A percentile compares a stretch with the other conserved stretches of the same genome.
phyloP scores from a whole-genome alignment of 2,113 vertebrate genomes.

The Thalassarche chlororhynchos region DNA sequence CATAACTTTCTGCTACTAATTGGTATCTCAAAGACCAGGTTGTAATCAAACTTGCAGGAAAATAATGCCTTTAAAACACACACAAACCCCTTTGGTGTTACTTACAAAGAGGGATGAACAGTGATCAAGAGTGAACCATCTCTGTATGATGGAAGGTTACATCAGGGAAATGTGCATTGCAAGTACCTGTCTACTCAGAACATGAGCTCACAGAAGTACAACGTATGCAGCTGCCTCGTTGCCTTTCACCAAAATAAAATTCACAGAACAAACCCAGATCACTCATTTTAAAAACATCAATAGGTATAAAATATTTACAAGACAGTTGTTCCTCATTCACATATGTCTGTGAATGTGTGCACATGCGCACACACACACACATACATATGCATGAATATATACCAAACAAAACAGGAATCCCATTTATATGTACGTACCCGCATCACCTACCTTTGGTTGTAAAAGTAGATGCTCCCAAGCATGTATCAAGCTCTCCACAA shows the following conservation, averaged over 20 bases:
- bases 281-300: not conserved
- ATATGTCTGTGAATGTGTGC: fast-evolving
- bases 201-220: not conserved
- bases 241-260: not conserved
- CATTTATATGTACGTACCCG: not conserved
- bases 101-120: not conserved
- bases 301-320: not conserved
- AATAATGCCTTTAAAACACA: not conserved
- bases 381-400: fast-evolving
- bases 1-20: not conserved
- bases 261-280: not conserved
- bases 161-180: not conserved
- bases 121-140: not conserved
- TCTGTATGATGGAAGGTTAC: not conserved
- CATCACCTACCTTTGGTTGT: conserved; percentile 83
- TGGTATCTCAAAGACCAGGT: not conserved
- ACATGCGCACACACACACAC: too few relatives aligned
- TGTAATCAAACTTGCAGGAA: not conserved
- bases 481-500: conserved; percentile 96
- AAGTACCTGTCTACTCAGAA: not conserved
- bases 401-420: not conserved
- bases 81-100: not conserved
- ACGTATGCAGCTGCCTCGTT: fast-evolving
- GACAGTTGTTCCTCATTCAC: not conserved
- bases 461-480: conserved; percentile 96